Evolutionary conservation across 2,797 vertebrate genomes (phyloP).

Genomic region (Euphonia xanthogaster): DNA sequence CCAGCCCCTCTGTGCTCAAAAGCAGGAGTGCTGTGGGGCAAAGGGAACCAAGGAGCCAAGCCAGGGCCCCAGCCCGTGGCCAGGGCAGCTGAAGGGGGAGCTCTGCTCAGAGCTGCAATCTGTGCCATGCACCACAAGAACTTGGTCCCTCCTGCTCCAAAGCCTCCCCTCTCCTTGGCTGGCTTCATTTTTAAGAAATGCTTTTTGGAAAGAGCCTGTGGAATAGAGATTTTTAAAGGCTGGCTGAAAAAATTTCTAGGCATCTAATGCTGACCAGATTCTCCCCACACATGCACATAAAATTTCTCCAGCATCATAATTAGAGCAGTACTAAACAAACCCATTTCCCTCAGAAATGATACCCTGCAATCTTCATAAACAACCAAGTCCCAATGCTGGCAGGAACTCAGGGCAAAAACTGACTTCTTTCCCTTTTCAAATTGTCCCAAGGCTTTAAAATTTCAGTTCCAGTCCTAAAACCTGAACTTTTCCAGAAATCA

Average conservation of each 20-base stretch:
- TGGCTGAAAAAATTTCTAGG: not conserved
- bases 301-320: not conserved
- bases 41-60: not conserved
- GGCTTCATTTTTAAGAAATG: not conserved
- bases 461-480: not conserved
- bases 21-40: not conserved
- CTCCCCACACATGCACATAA: not conserved
- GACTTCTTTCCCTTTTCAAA: not conserved
- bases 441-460: not conserved
- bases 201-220: not conserved
- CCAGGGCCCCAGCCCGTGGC: rapidly evolving
- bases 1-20: not conserved
- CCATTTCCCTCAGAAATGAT: not conserved
- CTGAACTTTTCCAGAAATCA: not conserved
- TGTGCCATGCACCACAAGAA: not conserved
- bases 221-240: not conserved
- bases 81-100: not conserved
- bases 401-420: not conserved
- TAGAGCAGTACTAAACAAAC: not conserved
- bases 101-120: not conserved
- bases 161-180: not conserved
- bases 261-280: not conserved
- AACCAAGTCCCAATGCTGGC: not conserved
- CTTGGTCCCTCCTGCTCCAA: not conserved
- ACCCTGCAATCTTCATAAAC: not conserved